Evolutionary conservation across 2,797 vertebrate genomes (phyloP), one percentile per base, ranked within the genome.

Genomic region (Chlorospingus flavigularis): DNA sequence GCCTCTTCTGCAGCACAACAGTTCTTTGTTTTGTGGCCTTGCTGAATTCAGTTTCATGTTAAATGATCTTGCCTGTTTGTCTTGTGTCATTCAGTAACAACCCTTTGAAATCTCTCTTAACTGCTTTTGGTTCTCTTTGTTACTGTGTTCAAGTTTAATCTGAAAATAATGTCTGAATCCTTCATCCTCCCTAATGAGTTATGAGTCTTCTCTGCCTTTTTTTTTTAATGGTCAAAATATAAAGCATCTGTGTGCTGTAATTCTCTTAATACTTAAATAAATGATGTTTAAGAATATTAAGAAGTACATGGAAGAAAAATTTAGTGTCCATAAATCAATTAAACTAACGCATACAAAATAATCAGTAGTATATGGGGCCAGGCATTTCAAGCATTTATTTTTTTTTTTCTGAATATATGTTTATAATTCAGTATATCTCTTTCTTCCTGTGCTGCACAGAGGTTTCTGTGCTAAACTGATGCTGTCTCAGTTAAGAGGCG

Each of bases 281-380:
- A 93, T 86, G 51, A 80, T 67, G 65, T 75, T 94, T 89, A 88
- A 93, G 82, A 94, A 87, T 96, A 97, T 91, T 85, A 80, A 91
- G 70, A 93, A 91, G 35, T 83, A 95, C 84, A 91, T 90, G 78
- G 72, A 95, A 86, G 91, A 83, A 88, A 92, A 96, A 62, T 80
- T 19, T 88, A 89, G 51, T 40, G 43, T 84, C 75, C 61, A 61
- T 95, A 95, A 96, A 96, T 96, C 92, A 95, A 94, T 94, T 95
- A 94, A 97, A 97, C 82, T 88, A 96, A 92, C 84, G 89, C 85
- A 33, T 43, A 42, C 23, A 83, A 85, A 94, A 85, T 80, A 96
- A 83, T 86, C 33, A 67, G 67, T 47, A 42, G 33, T 74, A 47
- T 45, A 65, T 12, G 14, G 11, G 23, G 42, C 68, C 65, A 20